Evolutionary conservation across 2,797 vertebrate genomes (phyloP), one percentile per base, ranked within the genome.

Genomic region (Babyrousa celebensis): DNA sequence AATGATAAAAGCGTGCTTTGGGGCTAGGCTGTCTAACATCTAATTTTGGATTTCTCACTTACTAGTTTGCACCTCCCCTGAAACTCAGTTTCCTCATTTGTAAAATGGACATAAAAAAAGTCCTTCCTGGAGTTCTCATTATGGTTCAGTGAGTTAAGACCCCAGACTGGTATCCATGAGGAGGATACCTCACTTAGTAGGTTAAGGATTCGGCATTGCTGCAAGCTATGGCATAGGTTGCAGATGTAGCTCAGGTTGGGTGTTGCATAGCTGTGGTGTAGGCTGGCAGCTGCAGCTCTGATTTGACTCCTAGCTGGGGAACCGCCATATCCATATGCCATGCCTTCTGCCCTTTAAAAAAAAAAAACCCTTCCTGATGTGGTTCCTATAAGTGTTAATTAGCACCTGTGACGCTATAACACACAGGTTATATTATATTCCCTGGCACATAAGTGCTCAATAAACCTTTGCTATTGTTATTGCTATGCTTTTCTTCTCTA

Each of bases 81-180:
- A 87, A 54, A 80, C 79, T 93, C 78, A 23, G 36, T 77, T 85
- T 87, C 58, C 11, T 87, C 20, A 56, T 36, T 74, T 85, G 40
- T 65, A 20, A 72, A 85, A 60, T 5, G 60, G 7, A 6, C 2
- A 83, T 78, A 83, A 68, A 74, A 93, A 62, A 17, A 58, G 25
- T 11, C 5, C 4, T 91, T 95, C 18, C 40, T 18, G n/a, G 43
- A 3, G 43, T 48, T 48, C 43, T 10, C 43, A 48, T 48, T 48
- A 10, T 48, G 6, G 43, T 48, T 48, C 43, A 48, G 43, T 10
- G 43, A 48, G 43, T 48, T 48, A 48, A 48, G 43, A 48, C 6
- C 43, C 43, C 43, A 6, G 43, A 48, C 43, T 48, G 9, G 43
- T 48, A 48, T 48, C 43, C 43, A 9, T 48, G 43, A 48, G 43